phyloP scores from a whole-genome alignment of 2,113 vertebrate genomes.

The Scatophagus argus region DNA sequence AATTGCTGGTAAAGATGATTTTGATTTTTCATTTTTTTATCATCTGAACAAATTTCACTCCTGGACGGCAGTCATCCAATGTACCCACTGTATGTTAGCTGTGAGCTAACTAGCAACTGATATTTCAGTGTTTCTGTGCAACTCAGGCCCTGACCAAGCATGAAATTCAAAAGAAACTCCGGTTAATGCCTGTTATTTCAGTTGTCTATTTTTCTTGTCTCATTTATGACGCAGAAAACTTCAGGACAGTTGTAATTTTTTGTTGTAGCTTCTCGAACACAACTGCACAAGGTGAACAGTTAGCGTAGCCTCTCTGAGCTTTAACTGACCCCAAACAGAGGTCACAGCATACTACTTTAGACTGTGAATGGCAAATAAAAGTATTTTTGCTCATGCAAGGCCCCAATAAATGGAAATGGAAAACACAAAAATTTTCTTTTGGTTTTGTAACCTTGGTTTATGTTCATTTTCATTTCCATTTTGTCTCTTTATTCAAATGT shows the following conservation, averaged over 20 bases:
- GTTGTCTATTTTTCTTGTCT: neutral
- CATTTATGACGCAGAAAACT: neutral
- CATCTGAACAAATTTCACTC: neutral
- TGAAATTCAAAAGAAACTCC: neutral
- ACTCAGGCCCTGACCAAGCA: neutral
- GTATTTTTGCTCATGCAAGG: neutral
- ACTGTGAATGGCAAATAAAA: neutral
- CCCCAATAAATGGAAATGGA: too few relatives aligned
- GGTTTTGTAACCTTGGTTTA: too few relatives aligned
- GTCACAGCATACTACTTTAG: neutral
- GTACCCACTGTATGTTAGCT: neutral
- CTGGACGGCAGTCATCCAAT: neutral
- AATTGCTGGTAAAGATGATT: neutral
- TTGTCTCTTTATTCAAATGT: neutral
- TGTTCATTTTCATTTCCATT: neutral
- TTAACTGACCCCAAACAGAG: neutral
- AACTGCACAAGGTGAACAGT: neutral
- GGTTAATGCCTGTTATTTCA: neutral
- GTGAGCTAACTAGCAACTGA: neutral
- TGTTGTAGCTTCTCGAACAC: neutral
- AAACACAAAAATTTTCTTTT: too few relatives aligned
- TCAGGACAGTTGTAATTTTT: neutral
- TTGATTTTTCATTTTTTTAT: neutral
- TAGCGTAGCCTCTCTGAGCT: neutral
- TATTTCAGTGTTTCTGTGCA: neutral